A percentile compares a stretch with the other conserved stretches of the same genome.
Conservation (phyloP, 2,888 invertebrate genomes). For the Labia minor region DNA sequence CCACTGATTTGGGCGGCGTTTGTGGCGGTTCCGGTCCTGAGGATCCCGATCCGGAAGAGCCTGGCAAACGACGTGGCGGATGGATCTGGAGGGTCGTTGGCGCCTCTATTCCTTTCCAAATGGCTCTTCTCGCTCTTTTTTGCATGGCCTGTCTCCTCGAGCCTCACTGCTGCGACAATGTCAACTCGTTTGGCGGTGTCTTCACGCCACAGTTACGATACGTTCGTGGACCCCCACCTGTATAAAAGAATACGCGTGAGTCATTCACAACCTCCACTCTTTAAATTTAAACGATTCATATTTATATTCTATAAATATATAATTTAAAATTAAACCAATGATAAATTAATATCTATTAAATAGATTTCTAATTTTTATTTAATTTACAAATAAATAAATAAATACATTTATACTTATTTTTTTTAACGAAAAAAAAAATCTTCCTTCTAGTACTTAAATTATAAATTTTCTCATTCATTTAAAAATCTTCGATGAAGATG, state of each 20-base stretch:
- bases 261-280: neutral
- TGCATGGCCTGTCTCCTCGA: slow-evolving; percentile 64
- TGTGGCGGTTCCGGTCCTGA: slow-evolving; percentile 37
- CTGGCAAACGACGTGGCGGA: slow-evolving; percentile 44
- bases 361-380: neutral
- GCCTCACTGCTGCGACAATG: slow-evolving; percentile 64
- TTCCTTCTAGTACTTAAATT: neutral
- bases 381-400: too few species aligned
- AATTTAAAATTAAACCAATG: neutral
- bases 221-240: slow-evolving; percentile 71
- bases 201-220: slow-evolving; percentile 71
- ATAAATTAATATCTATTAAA: neutral
- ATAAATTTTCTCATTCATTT: too few species aligned
- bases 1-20: slow-evolving; percentile 15
- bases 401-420: neutral
- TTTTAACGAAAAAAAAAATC: neutral
- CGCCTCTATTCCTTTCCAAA: slow-evolving; percentile 65
- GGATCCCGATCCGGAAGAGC: slow-evolving; percentile 38
- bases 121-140: slow-evolving; percentile 60
- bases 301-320: neutral
- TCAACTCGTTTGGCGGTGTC: slow-evolving; percentile 63
- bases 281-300: neutral
- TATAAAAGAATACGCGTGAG: slow-evolving; percentile 39
- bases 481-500: neutral
- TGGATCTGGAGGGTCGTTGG: slow-evolving; percentile 63